Base-by-base conservation (phyloP, 2,797 vertebrate genomes). In the Hypotaenidia okinawae region DNA sequence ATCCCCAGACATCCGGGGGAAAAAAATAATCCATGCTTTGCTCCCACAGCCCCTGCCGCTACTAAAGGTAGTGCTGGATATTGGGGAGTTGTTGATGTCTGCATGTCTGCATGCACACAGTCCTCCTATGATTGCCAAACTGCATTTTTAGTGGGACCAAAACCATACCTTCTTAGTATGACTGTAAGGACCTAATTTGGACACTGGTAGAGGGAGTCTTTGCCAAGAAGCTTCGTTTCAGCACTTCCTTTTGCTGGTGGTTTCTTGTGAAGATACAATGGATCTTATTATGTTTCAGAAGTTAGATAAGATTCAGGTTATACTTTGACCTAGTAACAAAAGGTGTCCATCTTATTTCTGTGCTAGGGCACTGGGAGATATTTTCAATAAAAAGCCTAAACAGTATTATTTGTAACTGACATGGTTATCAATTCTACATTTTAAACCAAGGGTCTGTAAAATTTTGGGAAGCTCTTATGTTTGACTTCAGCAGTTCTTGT, bases 161-260 rank as follows among this genome's bases (percentile, higher is more conserved):
- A 74, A 12, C 7, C 11, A 30, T 5, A 16, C 3, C 25, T 59
- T 2, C 3, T 4, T 11, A 41, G 23, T 13, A 13, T 5, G 37
- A 47, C 21, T 1, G 2, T 5, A 54, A 43, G 3, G 1, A 23
- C 14, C 9, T 11, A 39, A 49, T 1, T 1, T 49, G 32, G 13
- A 5, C 43, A 39, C 7, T 51, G 22, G 16, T 30, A 5, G 1
- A 8, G 51, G 55, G 32, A 66, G 3, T 7, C 25, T 81, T 67
- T 59, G 7, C 14, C 22, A 82, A 73, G 28, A 63, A 10, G 1
- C 25, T 72, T 73, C 37, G 10, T n/a, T 85, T 82, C 24, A n/a
- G 0, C 0, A 5, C 3, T 43, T 76, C 15, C 0, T 79, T 63
- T 67, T 45, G 16, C 32, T 41, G 10, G 7, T 51, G 39, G 3